phyloP scores from a whole-genome alignment of 1,140 invertebrate genomes.

The Trachymyrmex cornetzi region DNA sequence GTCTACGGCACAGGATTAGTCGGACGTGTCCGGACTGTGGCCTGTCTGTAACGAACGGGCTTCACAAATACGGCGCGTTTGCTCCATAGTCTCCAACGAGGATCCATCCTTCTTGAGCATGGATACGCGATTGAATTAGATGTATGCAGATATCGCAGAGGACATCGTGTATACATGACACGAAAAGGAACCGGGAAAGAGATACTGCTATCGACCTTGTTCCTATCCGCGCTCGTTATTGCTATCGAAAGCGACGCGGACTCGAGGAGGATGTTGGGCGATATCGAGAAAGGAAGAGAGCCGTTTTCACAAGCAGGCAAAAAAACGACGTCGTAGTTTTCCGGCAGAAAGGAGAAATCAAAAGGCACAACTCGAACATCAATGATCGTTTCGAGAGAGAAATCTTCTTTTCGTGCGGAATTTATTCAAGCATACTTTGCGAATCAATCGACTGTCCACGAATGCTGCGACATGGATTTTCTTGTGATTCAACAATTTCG shows the following conservation, averaged over 20 bases:
- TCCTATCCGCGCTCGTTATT: conserved; percentile 44
- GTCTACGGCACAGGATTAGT: conserved; percentile 51
- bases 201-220: conserved; percentile 40
- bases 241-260: conserved; percentile 33
- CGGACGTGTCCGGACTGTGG: conserved; percentile 69
- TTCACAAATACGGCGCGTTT: conserved; percentile 42
- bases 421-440: conserved; percentile 29
- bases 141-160: conserved; percentile 15
- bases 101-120: background rate
- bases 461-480: conserved; percentile 35
- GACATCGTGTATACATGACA: background rate
- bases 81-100: background rate
- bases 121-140: conserved; percentile 42
- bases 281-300: conserved; percentile 13
- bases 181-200: conserved; percentile 3
- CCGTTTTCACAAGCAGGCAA: background rate
- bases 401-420: conserved; percentile 21
- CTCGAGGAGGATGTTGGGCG: background rate
- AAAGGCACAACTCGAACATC: conserved; percentile 52
- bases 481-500: conserved; percentile 14
- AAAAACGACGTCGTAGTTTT: conserved; percentile 39
- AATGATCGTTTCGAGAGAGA: conserved; percentile 54
- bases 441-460: conserved; percentile 59
- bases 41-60: conserved; percentile 41
- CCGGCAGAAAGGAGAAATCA: conserved; percentile 50